phyloP scores from a whole-genome alignment of 2,113 vertebrate genomes.

The Cephalophus harveyi region DNA sequence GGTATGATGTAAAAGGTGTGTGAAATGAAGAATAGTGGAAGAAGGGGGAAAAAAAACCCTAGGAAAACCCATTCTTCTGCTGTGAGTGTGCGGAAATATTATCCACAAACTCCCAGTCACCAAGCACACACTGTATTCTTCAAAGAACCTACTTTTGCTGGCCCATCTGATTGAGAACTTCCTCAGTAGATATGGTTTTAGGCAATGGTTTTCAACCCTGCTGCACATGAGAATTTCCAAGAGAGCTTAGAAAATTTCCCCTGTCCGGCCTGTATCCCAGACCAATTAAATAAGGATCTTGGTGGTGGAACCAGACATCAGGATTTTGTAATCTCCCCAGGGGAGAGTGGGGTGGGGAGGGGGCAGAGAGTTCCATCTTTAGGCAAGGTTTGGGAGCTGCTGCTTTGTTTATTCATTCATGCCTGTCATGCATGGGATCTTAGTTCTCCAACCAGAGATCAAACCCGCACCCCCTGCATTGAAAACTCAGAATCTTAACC shows the following conservation, averaged over 20 bases:
- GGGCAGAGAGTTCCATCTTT: background rate
- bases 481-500: background rate
- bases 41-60: accelerated
- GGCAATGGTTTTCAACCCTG: background rate
- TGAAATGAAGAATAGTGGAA: too few relatives aligned
- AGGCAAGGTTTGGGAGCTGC: background rate
- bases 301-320: background rate
- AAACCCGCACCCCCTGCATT: background rate
- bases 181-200: background rate
- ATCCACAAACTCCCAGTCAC: background rate
- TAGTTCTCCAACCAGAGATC: background rate
- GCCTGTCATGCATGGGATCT: background rate
- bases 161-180: background rate
- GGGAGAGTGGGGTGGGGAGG: accelerated
- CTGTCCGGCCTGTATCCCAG: background rate
- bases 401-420: background rate
- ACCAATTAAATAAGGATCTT: background rate
- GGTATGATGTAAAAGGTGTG: background rate
- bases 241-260: background rate
- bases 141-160: background rate
- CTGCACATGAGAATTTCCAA: background rate
- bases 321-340: background rate
- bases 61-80: background rate
- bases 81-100: background rate
- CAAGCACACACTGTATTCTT: background rate